Percentiles rank a stretch among this genome's conserved stretches.
Conservation (phyloP, 2,888 invertebrate species). For the Scaeva pyrastri region DNA sequence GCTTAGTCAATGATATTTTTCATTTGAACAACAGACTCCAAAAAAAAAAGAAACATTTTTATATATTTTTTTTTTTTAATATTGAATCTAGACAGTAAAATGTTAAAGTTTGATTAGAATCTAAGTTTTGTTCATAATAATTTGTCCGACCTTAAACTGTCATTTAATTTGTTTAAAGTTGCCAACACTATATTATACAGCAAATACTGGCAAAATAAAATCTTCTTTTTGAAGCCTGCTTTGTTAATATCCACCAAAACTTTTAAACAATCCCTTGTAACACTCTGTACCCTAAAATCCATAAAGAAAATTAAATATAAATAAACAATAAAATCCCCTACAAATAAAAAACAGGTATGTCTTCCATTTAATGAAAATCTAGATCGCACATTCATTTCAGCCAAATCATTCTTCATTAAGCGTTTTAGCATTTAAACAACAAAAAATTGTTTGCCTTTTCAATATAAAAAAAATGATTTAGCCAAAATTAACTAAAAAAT, state of each 20-base stretch:
- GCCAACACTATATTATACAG: too few species aligned
- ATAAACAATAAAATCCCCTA: neutral
- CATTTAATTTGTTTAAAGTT: too few species aligned
- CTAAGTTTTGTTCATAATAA: too few species aligned
- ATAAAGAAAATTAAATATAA: neutral
- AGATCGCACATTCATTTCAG: conserved; percentile 72
- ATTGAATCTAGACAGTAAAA: too few species aligned
- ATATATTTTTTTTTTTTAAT: too few species aligned
- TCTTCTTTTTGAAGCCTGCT: too few species aligned
- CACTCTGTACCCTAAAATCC: conserved; percentile 1
- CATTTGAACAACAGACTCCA: too few species aligned
- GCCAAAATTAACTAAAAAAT: conserved; percentile 44
- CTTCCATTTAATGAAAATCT: conserved; percentile 15
- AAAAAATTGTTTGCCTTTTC: conserved; percentile 58
- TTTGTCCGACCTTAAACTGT: too few species aligned
- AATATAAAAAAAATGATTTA: conserved; percentile 36
- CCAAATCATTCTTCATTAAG: conserved; percentile 70
- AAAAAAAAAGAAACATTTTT: too few species aligned
- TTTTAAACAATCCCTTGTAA: conserved; percentile 41
- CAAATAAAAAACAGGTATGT: conserved; percentile 11
- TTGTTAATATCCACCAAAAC: neutral
- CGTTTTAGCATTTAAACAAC: conserved; percentile 50
- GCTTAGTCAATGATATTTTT: too few species aligned
- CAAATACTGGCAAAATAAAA: too few species aligned
- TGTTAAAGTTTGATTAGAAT: too few species aligned